Evolutionary conservation across 2,113 vertebrate genomes (phyloP), one percentile per base, ranked within the genome.

Genomic region (Melanotaenia duboulayi): DNA sequence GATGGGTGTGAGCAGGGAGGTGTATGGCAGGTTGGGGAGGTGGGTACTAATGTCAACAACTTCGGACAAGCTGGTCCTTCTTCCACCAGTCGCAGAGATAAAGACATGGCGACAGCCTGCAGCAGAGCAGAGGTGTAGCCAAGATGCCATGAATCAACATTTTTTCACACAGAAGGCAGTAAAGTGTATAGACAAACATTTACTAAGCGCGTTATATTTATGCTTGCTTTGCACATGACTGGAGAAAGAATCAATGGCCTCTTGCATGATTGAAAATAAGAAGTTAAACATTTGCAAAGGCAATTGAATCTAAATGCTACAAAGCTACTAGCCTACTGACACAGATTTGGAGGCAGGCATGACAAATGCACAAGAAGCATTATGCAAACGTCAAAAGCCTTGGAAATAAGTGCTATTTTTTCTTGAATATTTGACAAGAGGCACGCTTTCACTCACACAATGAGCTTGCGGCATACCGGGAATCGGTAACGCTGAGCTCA

Each of bases 401-500:
- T 83, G 68, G 83, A 84, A 78, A 70, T 59, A 57, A 64, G 13
- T 4, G 3, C 50, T 42, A 54, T 42, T 67, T 80, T 55, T 68
- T 57, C 66, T 66, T 60, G 37, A 77, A 58, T 72, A 69, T 81
- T 83, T 88, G 83, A 85, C 81, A 86, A 74, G 76, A 76, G 71
- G 65, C 85, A 78, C 68, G 59, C 84, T 80, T 52, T 78, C 76
- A 51, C 74, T 74, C 83, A 66, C 82, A 87, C 83, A 82, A 68
- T 74, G 61, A 80, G 67, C 71, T 42, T 19, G 74, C 59, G 60
- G 66, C 80, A 59, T 89, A 89, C 91, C 76, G 76, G 92, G 90
- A 93, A 91, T 79, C 63, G 3, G 72, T 83, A 86, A 82, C 32
- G 90, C 93, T 93, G 90, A 94, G 89, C 91, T 93, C 93, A 93